Evolutionary conservation across 1,140 invertebrate genomes (phyloP), one percentile per base, ranked within the genome.

Genomic region (Drosophila watanabei): DNA sequence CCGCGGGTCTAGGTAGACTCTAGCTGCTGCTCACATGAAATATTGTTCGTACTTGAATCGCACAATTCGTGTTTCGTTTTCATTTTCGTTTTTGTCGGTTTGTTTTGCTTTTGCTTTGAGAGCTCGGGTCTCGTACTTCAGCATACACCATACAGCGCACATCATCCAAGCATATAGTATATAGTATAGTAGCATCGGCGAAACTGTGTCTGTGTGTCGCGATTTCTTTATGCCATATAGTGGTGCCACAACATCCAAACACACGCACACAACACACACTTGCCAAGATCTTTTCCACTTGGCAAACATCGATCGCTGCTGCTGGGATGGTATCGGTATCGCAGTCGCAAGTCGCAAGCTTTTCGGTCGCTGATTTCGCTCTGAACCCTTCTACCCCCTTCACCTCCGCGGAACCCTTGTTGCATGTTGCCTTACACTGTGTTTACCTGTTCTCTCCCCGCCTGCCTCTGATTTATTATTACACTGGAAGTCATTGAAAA

Each of bases 401-500:
- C 24, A 24, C 24, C 24, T 24, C 1, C 30, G 11, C 30, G 20
- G n/a, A n/a, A n/a, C 61, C 63, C 49, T 72, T 54, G 66, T 60
- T 78, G 77, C 68, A 71, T 60, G 76, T 60, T 79, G 76, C 56
- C 59, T 58, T 79, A 46, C 43, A 49, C 45, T 32, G 64, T 78
- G 64, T 78, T 78, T 79, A 70, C 65, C 58, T 58, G 75, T n/a
- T 78, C 37, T 45, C 33, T 78, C 37, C 39, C 33, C 49, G 60
- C 58, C 51, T 66, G 48, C 48, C 51, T 60, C 51, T 90, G 79
- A 90, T 77, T 86, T 86, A 86, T 86, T 80, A 82, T 82, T 90
- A 65, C 79, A 82, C 75, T 86, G 82, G 81, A 90, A 86, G 86
- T 90, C 86, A 89, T 89, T 90, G 86, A 89, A 90, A 89, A 90